Percentiles rank a stretch among this genome's conserved stretches.
phyloP scores from a whole-genome alignment of 2,113 vertebrate genomes.

The Pithys albifrons region DNA sequence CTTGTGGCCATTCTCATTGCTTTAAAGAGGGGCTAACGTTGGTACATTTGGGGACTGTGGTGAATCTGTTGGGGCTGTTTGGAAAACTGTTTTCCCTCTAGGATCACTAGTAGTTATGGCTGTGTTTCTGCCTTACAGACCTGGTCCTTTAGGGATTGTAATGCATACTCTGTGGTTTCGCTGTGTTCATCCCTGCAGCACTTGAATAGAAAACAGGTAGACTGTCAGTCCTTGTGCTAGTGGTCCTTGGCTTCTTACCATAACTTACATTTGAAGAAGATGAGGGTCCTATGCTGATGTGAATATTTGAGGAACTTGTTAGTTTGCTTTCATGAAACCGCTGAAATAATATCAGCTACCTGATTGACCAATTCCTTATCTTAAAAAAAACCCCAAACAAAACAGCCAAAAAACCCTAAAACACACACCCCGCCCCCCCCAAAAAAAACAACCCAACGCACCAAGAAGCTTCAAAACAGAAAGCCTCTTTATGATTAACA shows the following conservation, averaged over 20 bases:
- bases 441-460: too few species aligned
- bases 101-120: background rate
- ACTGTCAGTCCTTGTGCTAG: background rate
- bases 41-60: background rate
- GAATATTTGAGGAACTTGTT: background rate
- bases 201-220: background rate
- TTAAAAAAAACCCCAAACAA: background rate
- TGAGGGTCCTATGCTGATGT: background rate
- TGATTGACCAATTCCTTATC: background rate
- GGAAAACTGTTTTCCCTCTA: background rate
- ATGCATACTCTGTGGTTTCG: background rate
- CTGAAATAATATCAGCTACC: background rate
- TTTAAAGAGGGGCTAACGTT: background rate
- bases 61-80: background rate
- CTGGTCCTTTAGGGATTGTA: background rate
- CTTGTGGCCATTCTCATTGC: background rate
- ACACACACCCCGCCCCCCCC: accelerated
- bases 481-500: background rate
- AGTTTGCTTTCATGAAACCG: background rate
- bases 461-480: background rate
- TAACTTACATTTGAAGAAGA: background rate
- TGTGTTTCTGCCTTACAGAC: background rate
- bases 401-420: background rate
- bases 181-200: background rate
- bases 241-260: background rate